phyloP scores from a whole-genome alignment of 35 echinoderm and acorn worm genomes.

The Heliocidaris tuberculata region DNA sequence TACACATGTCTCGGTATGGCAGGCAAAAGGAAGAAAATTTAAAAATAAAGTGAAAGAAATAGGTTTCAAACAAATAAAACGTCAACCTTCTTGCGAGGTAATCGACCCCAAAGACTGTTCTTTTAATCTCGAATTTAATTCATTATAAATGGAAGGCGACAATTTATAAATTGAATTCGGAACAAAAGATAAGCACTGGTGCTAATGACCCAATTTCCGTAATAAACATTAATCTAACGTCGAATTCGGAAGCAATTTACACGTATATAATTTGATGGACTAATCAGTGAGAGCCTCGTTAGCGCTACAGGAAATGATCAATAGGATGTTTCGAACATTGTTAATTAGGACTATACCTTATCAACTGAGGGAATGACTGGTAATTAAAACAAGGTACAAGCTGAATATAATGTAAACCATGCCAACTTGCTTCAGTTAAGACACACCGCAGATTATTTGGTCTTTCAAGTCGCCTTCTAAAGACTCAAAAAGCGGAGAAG shows the following conservation, averaged over 20 bases:
- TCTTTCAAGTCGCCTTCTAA: neutral
- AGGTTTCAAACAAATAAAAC: no score
- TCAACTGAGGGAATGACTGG: neutral
- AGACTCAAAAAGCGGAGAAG: neutral
- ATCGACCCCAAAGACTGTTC: no score
- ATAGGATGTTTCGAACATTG: neutral
- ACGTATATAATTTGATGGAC: neutral
- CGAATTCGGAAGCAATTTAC: conserved; percentile 2
- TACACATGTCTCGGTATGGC: no score
- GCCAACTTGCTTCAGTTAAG: neutral
- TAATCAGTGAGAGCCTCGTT: neutral
- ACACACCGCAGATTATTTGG: neutral
- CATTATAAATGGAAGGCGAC: neutral
- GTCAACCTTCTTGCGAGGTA: no score
- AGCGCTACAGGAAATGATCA: neutral
- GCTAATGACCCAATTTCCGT: neutral
- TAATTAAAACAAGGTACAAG: neutral
- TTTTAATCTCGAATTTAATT: neutral
- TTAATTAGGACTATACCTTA: neutral
- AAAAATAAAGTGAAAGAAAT: no score
- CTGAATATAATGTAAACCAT: neutral
- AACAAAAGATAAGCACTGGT: neutral
- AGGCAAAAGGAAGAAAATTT: no score
- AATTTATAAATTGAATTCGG: neutral
- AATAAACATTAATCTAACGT: neutral